Conservation (phyloP, 2,113 vertebrate species). For the Butorides virescens region DNA sequence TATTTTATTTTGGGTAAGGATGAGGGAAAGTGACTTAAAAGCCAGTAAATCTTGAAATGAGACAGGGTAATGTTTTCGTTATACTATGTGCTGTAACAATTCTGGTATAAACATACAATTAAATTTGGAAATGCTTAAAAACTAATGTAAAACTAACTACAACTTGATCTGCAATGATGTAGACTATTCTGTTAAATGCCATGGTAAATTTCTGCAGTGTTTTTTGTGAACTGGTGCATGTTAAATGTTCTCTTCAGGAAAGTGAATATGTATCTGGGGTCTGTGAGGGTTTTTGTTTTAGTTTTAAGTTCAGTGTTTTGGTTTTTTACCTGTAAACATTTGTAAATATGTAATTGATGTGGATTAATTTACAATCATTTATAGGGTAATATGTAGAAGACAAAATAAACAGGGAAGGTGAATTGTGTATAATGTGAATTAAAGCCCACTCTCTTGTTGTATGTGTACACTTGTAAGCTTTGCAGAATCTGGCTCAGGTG, state of each 20-base stretch:
- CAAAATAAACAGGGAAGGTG: neutral
- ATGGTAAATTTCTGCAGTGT: neutral
- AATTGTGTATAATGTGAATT: neutral
- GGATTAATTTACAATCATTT: neutral
- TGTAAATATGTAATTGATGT: neutral
- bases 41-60: neutral
- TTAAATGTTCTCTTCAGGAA: neutral
- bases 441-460: neutral
- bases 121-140: neutral
- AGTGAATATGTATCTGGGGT: neutral
- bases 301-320: neutral
- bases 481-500: neutral
- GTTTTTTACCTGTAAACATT: neutral
- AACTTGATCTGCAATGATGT: neutral
- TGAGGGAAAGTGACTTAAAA: slow-evolving; percentile 1
- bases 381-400: neutral
- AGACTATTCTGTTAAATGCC: neutral
- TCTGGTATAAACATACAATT: neutral
- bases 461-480: neutral
- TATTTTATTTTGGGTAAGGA: neutral
- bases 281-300: neutral
- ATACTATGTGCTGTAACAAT: neutral
- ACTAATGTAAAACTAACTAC: neutral
- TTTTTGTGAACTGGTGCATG: neutral
- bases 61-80: neutral